phyloP scores from a whole-genome alignment of 64 coral and sea anemone species.

The Porites australiensis region DNA sequence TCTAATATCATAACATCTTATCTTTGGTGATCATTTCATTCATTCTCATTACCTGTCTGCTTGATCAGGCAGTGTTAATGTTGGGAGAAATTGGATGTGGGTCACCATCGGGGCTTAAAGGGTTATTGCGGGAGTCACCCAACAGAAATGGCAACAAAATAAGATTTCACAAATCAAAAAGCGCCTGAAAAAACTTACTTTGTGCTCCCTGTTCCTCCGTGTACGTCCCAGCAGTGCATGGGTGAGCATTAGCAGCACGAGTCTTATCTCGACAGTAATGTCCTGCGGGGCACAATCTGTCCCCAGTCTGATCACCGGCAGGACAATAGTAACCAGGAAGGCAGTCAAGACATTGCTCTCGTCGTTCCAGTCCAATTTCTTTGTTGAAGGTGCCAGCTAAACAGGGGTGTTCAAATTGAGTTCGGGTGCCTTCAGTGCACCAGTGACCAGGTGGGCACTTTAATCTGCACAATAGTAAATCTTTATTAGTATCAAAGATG shows the following conservation, averaged over 20 bases:
- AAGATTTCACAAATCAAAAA: not conserved
- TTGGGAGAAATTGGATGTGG: too few species aligned
- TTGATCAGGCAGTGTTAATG: too few species aligned
- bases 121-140: not conserved
- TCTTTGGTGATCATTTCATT: too few species aligned
- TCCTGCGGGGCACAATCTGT: conserved; percentile 76
- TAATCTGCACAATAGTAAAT: conserved; percentile 37
- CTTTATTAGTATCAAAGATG: too few species aligned
- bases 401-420: conserved; percentile 80
- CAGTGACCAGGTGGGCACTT: conserved; percentile 85
- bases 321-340: conserved; percentile 81
- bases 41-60: too few species aligned
- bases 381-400: conserved; percentile 57
- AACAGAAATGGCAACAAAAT: not conserved
- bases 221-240: conserved; percentile 83
- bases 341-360: conserved; percentile 78
- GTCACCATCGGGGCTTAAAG: too few species aligned
- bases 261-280: conserved; percentile 78
- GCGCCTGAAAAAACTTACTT: conserved; percentile 59
- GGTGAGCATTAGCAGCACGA: not conserved
- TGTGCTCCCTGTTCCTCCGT: conserved; percentile 93
- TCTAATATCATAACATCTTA: too few species aligned
- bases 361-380: conserved; percentile 77
- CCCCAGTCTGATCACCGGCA: conserved; percentile 73
- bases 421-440: conserved; percentile 76